These are phyloP conservation scores for Calonectris borealis DNA, from an alignment of 2,113 vertebrate genomes.

Conservation along the genomic window DNA sequence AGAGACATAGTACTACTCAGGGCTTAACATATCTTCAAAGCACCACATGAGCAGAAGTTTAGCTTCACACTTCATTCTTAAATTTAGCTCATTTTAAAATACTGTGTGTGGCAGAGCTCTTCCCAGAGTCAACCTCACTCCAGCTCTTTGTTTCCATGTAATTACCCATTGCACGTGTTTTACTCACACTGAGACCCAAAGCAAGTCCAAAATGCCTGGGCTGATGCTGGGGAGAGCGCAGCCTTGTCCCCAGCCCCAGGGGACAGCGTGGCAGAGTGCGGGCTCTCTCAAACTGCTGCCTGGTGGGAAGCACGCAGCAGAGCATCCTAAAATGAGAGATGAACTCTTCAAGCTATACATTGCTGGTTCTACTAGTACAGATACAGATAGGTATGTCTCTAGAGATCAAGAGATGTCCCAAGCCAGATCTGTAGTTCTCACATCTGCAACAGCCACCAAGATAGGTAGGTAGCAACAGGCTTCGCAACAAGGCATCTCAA, in stretches of 20 bases:
- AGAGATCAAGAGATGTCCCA: not conserved
- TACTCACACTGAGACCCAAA: not conserved
- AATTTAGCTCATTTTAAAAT: not conserved
- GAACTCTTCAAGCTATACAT: not conserved
- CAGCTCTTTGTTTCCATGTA: not conserved
- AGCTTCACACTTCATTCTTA: not conserved
- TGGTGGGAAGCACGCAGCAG: not conserved
- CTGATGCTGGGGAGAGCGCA: not conserved
- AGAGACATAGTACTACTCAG: not conserved
- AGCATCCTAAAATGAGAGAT: not conserved
- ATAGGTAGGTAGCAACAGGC: not conserved
- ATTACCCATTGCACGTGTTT: rapidly evolving
- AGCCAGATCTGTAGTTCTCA: not conserved
- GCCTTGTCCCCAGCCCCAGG: not conserved
- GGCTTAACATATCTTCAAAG: not conserved
- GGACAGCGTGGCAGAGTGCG: rapidly evolving
- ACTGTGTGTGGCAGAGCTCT: not conserved
- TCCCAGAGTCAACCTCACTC: not conserved
- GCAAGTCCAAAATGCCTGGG: rapidly evolving
- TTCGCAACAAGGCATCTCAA: not conserved
- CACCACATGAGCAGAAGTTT: not conserved
- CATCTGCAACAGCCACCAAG: not conserved
- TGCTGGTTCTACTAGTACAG: not conserved
- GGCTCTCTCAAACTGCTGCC: not conserved
- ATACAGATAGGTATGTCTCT: no score